phyloP scores from a whole-genome alignment of 1,140 invertebrate genomes.

The Cotesia typhae region DNA sequence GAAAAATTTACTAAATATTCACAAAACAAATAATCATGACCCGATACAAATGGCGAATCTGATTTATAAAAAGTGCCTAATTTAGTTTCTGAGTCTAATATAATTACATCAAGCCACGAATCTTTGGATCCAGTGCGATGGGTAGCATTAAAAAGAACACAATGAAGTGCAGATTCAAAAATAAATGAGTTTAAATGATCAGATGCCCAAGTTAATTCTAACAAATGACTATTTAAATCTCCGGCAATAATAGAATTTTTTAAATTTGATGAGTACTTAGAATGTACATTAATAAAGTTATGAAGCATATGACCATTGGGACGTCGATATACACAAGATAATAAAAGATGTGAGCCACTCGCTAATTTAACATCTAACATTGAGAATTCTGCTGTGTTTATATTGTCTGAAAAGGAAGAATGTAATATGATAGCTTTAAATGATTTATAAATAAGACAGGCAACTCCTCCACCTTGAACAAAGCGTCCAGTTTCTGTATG shows the following conservation, averaged over 20 bases:
- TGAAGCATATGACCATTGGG: background rate
- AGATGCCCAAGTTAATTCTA: background rate
- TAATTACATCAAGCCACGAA: background rate
- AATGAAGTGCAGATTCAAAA: background rate
- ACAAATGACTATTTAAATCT: no score
- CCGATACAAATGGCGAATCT: background rate
- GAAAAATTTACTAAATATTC: background rate
- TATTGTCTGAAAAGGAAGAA: no score
- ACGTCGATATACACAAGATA: no score
- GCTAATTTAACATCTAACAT: no score
- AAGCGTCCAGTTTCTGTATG: no score
- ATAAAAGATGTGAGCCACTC: no score
- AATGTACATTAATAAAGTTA: background rate
- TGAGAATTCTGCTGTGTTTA: no score
- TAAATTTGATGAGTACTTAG: background rate
- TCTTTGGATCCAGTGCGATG: background rate
- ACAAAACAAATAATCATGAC: background rate
- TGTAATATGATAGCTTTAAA: no score
- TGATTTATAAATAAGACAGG: no score
- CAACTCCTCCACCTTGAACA: no score
- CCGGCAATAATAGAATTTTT: background rate
- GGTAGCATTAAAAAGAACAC: background rate
- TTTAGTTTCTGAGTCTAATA: background rate
- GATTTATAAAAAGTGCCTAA: background rate
- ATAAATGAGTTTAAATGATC: background rate